phyloP scores from a whole-genome alignment of 2,113 vertebrate genomes.

The Chunga burmeisteri region DNA sequence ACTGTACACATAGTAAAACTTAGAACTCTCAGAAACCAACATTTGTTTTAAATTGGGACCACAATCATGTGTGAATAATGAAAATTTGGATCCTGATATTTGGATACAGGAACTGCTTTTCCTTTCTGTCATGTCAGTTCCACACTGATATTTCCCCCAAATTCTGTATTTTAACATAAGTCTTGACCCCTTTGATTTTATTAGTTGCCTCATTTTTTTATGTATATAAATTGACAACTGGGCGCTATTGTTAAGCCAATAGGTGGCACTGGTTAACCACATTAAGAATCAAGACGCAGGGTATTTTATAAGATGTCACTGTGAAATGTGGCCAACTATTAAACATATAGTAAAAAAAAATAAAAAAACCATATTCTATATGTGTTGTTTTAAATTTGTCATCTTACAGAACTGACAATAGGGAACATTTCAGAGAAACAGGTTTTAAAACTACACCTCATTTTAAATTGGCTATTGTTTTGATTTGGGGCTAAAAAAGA shows the following conservation, averaged over 20 bases:
- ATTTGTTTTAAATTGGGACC: background rate
- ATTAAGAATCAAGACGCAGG: background rate
- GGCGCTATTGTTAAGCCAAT: background rate
- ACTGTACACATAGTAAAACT: background rate
- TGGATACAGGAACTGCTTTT: background rate
- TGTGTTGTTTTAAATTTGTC: background rate
- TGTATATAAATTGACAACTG: background rate
- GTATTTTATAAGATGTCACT: background rate
- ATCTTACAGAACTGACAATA: background rate
- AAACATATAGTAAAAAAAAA: background rate
- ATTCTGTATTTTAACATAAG: background rate
- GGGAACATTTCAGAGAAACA: background rate
- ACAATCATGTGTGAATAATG: background rate
- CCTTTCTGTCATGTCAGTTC: background rate
- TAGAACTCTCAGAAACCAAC: background rate
- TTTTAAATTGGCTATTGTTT: background rate
- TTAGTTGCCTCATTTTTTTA: background rate
- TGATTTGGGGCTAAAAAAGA: background rate
- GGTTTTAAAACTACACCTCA: background rate
- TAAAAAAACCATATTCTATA: background rate
- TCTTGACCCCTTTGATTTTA: background rate
- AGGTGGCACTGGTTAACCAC: conserved; percentile 51
- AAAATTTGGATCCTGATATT: background rate
- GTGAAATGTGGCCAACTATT: background rate
- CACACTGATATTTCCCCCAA: background rate